These are phyloP conservation scores for Brenthis ino DNA, from an alignment of 2,888 invertebrate species.

Conservation along the genomic window DNA sequence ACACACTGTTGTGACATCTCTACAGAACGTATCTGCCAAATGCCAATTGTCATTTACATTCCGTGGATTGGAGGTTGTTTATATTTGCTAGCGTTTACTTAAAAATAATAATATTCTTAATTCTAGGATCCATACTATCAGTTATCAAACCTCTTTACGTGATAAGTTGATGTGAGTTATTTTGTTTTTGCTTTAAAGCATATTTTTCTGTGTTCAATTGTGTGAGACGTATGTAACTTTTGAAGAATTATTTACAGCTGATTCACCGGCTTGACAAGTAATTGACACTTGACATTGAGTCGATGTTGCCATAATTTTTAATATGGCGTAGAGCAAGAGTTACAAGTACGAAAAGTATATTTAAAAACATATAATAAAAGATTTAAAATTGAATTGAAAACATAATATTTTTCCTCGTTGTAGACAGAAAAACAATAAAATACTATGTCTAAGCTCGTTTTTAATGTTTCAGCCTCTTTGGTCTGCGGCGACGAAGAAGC, in stretches of 20 bases:
- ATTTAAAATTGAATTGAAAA: not conserved
- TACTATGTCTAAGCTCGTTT: not conserved
- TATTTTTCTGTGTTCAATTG: too few relatives aligned
- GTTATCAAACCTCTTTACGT: too few relatives aligned
- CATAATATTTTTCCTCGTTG: not conserved
- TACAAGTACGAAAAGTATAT: not conserved
- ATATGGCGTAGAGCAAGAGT: not conserved
- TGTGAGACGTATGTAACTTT: not conserved
- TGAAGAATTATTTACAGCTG: slow-evolving; percentile 9
- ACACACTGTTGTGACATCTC: too few relatives aligned
- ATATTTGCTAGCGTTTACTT: too few relatives aligned
- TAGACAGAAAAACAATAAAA: not conserved
- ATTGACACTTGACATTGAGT: slow-evolving; percentile 1
- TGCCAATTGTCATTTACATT: too few relatives aligned
- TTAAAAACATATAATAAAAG: not conserved
- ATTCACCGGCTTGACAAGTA: slow-evolving; percentile 9
- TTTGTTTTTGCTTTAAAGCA: too few relatives aligned
- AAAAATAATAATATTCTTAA: too few relatives aligned
- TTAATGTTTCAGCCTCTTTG: slow-evolving; percentile 56
- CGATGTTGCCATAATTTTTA: slow-evolving; percentile 5
- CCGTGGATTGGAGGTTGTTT: too few relatives aligned
- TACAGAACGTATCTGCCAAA: too few relatives aligned
- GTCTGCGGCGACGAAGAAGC: slow-evolving; percentile 65
- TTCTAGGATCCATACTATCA: too few relatives aligned
- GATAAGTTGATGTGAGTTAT: too few relatives aligned